A percentile compares a stretch with the other conserved stretches of the same genome.
phyloP scores from a whole-genome alignment of 2,888 invertebrate genomes.

The Trissolcus brochymenae region DNA sequence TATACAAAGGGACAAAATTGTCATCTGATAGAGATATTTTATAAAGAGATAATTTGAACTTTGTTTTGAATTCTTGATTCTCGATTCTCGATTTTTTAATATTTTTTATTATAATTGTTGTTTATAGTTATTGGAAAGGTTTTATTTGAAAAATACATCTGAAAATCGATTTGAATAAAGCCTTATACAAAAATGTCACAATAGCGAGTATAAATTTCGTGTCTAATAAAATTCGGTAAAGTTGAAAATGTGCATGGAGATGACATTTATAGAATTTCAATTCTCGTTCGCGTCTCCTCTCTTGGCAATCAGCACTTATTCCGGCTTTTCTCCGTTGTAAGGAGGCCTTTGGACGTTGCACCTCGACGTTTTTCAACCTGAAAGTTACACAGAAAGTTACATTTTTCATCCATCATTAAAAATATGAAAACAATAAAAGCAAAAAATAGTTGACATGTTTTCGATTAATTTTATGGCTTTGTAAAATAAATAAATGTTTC shows the following conservation, averaged over 20 bases:
- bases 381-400: conserved; percentile 4
- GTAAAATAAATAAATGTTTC: neutral
- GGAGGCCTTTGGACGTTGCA: conserved; percentile 14
- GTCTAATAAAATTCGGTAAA: conserved; percentile 35
- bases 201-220: conserved; percentile 23
- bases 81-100: conserved; percentile 11
- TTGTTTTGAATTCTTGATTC: conserved; percentile 15
- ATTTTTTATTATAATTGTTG: neutral
- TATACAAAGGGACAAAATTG: too few species aligned
- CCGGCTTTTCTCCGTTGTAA: conserved; percentile 18
- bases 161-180: conserved; percentile 1
- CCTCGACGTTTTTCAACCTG: conserved; percentile 28
- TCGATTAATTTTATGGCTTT: neutral
- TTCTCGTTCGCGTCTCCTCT: conserved; percentile 19
- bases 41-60: too few species aligned
- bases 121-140: conserved; percentile 2
- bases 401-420: neutral
- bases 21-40: too few species aligned
- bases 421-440: neutral
- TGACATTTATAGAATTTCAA: conserved; percentile 37
- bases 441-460: neutral
- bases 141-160: conserved; percentile 2
- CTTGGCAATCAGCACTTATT: conserved; percentile 40
- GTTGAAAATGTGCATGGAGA: conserved; percentile 33
- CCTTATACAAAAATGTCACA: conserved; percentile 3